phyloP scores from a whole-genome alignment of 1,140 invertebrate genomes.

The Bombus affinis region DNA sequence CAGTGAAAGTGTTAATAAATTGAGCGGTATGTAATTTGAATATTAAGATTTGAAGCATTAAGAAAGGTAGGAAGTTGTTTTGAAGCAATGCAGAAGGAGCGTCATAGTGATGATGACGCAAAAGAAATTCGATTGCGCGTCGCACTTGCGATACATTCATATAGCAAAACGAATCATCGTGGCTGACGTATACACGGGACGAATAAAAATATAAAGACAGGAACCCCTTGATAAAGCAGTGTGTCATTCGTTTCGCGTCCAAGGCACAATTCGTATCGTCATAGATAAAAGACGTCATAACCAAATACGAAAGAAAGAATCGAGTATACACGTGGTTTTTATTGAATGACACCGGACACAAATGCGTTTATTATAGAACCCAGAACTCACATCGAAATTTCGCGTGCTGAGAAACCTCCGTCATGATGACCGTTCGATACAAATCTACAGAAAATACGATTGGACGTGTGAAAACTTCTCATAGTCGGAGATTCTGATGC shows the following conservation, averaged over 20 bases:
- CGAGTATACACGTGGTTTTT: slow-evolving; percentile 14
- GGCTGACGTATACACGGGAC: slow-evolving; percentile 1
- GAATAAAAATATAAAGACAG: not conserved
- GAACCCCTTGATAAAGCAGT: not conserved
- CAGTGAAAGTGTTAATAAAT: not conserved
- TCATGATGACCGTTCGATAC: slow-evolving; percentile 44
- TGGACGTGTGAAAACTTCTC: slow-evolving; percentile 58
- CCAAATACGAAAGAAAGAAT: not conserved
- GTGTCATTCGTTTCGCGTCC: not conserved
- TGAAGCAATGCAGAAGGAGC: too few species aligned
- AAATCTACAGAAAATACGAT: not conserved
- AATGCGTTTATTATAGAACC: not conserved
- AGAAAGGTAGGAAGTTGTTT: too few species aligned
- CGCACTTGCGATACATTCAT: slow-evolving; percentile 19
- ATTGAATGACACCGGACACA: not conserved
- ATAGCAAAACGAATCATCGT: slow-evolving; percentile 4
- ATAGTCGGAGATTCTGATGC: slow-evolving; percentile 68
- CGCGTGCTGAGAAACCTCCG: slow-evolving; percentile 67
- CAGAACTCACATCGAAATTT: slow-evolving; percentile 74
- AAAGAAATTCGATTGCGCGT: slow-evolving; percentile 12
- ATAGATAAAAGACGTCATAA: not conserved
- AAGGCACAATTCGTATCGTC: not conserved
- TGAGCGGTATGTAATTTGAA: not conserved
- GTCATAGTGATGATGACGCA: not conserved
- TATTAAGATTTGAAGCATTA: too few species aligned